Percentiles rank a stretch among this genome's conserved stretches.
These are phyloP conservation scores for Turritopsis rubra DNA, from an alignment of 30 jellyfish, hydroid and myxozoan genomes.

Conservation along the genomic window DNA sequence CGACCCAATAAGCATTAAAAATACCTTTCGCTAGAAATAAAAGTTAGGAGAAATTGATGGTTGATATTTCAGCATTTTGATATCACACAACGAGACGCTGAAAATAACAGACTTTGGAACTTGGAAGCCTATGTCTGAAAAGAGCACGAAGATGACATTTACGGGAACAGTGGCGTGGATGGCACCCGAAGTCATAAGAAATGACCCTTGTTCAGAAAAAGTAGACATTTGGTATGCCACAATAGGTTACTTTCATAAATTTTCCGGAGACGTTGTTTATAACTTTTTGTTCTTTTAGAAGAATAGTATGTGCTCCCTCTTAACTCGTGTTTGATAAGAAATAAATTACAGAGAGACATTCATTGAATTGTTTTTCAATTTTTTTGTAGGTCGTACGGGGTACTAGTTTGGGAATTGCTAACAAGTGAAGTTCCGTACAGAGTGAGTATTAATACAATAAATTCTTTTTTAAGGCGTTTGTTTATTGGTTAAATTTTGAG, in stretches of 20 bases:
- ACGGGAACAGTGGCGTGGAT: conserved; percentile 99
- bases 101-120: conserved; percentile 96
- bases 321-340: too few species aligned
- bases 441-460: conserved; percentile 38
- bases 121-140: conserved; percentile 89
- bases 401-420: conserved; percentile 86
- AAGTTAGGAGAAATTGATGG: too few species aligned
- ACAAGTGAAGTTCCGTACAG: conserved; percentile 96
- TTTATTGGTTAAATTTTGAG: too few species aligned
- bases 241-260: neutral
- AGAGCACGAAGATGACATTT: conserved; percentile 98
- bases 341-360: too few species aligned
- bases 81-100: conserved; percentile 77
- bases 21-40: too few species aligned
- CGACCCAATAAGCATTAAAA: too few species aligned
- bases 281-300: too few species aligned
- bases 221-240: conserved; percentile 88
- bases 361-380: neutral
- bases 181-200: conserved; percentile 99
- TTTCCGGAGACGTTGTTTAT: too few species aligned
- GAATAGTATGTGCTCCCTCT: too few species aligned
- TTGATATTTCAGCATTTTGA: conserved; percentile 60
- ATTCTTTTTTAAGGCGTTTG: too few species aligned
- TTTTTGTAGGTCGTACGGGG: conserved; percentile 87
- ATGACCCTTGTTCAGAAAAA: conserved; percentile 98